Percentiles rank a stretch among this genome's conserved stretches.
These are phyloP conservation scores for Geophilus truncorum DNA, from an alignment of 2,888 invertebrate species.

Conservation along the genomic window DNA sequence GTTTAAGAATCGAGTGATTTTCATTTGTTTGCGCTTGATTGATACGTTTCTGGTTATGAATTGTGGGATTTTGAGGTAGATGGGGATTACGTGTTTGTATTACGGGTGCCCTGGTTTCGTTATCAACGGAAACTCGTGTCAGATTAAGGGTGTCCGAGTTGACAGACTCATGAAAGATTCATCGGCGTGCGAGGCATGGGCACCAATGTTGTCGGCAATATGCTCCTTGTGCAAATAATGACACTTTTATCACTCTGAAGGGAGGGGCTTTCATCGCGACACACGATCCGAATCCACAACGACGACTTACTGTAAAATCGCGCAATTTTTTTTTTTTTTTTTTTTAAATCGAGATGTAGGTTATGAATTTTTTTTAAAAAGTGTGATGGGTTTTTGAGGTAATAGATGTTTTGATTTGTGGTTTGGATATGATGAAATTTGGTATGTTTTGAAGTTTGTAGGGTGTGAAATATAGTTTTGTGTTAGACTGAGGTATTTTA, in stretches of 20 bases:
- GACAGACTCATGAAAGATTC: conserved; percentile 21
- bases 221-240: conserved; percentile 25
- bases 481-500: too few relatives aligned
- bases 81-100: neutral
- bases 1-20: too few relatives aligned
- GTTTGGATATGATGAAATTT: too few relatives aligned
- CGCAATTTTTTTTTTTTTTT: too few relatives aligned
- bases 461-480: too few relatives aligned
- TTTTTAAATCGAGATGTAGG: neutral
- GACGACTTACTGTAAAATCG: neutral
- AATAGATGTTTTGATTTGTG: too few relatives aligned
- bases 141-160: conserved; percentile 20
- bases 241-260: conserved; percentile 15
- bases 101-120: neutral
- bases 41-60: neutral
- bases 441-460: too few relatives aligned
- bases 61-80: neutral
- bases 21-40: too few relatives aligned
- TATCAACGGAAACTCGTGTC: conserved; percentile 24
- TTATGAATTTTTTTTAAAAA: neutral
- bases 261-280: neutral
- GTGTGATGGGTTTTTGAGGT: too few relatives aligned
- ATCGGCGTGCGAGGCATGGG: neutral
- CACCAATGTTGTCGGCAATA: conserved; percentile 23
- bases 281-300: conserved; percentile 13